These are phyloP conservation scores for Kudoa iwatai DNA, from an alignment of 30 jellyfish, hydroid and myxozoan genomes.

Conservation along the genomic window DNA sequence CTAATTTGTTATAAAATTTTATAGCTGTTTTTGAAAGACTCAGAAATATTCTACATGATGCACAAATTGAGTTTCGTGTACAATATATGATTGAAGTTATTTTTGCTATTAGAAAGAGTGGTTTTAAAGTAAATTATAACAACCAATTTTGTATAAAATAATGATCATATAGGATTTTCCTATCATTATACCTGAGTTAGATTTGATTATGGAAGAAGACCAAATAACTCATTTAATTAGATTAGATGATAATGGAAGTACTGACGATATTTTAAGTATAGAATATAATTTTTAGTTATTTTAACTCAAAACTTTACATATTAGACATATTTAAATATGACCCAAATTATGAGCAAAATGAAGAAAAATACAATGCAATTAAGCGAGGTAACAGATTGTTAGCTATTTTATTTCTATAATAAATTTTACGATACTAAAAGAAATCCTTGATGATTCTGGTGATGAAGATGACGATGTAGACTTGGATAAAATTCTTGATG, in stretches of 20 bases:
- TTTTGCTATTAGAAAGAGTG: slow-evolving; percentile 87
- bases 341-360: slow-evolving; percentile 43
- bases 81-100: slow-evolving; percentile 92
- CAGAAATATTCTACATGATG: slow-evolving; percentile 36
- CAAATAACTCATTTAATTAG: slow-evolving; percentile 67
- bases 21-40: slow-evolving; percentile 69
- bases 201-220: slow-evolving; percentile 78
- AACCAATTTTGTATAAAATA: too few relatives aligned
- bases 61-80: slow-evolving; percentile 32
- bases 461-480: slow-evolving; percentile 3
- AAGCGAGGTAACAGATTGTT: slow-evolving; percentile 13
- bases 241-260: slow-evolving; percentile 44
- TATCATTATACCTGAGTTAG: slow-evolving; percentile 19
- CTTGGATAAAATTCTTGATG: slow-evolving; percentile 2
- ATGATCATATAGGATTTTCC: slow-evolving; percentile 14
- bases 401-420: too few relatives aligned
- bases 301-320: background rate
- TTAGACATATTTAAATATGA: slow-evolving; percentile 4
- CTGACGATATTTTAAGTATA: slow-evolving; percentile 34
- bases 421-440: too few relatives aligned
- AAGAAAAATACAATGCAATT: slow-evolving; percentile 48
- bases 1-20: background rate
- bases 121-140: slow-evolving; percentile 40
- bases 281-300: background rate
- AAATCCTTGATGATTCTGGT: background rate